Percentiles rank a stretch among this genome's conserved stretches.
phyloP scores from a whole-genome alignment of 1,140 invertebrate genomes.

The Neodiprion fabricii region DNA sequence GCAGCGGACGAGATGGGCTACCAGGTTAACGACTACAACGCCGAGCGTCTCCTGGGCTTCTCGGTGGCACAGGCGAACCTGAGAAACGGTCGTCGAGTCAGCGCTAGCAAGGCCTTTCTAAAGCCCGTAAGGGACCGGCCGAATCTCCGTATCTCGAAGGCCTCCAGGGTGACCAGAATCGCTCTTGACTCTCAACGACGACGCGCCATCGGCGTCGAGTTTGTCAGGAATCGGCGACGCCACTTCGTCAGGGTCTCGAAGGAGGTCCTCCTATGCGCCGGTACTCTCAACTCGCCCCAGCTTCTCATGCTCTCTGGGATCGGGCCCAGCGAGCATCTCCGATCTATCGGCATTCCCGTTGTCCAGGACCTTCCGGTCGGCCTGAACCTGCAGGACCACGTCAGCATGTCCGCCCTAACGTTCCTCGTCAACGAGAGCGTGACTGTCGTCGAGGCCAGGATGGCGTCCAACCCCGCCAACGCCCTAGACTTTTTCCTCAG shows the following conservation, averaged over 20 bases:
- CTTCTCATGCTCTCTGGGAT: constrained; percentile 69
- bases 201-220: constrained; percentile 71
- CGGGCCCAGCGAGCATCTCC: constrained; percentile 63
- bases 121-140: constrained; percentile 65
- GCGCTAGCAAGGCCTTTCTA: constrained; percentile 74
- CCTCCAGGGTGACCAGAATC: constrained; percentile 72
- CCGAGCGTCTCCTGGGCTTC: constrained; percentile 68
- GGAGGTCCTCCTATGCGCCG: constrained; percentile 68
- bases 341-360: constrained; percentile 60
- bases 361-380: constrained; percentile 77
- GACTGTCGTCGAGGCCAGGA: constrained; percentile 61
- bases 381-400: constrained; percentile 81
- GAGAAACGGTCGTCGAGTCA: constrained; percentile 72
- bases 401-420: constrained; percentile 72
- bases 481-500: constrained; percentile 65
- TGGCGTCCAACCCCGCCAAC: constrained; percentile 61
- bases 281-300: constrained; percentile 66
- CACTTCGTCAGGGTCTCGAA: constrained; percentile 57
- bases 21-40: constrained; percentile 64
- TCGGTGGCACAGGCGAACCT: constrained; percentile 75
- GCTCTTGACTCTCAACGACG: constrained; percentile 68
- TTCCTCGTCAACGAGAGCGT: constrained; percentile 72
- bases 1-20: constrained; percentile 67
- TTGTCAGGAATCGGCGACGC: constrained; percentile 63
- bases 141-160: constrained; percentile 76